phyloP scores from a whole-genome alignment of 30 jellyfish, hydroid and myxozoan species.

The Rhopilema esculentum region DNA sequence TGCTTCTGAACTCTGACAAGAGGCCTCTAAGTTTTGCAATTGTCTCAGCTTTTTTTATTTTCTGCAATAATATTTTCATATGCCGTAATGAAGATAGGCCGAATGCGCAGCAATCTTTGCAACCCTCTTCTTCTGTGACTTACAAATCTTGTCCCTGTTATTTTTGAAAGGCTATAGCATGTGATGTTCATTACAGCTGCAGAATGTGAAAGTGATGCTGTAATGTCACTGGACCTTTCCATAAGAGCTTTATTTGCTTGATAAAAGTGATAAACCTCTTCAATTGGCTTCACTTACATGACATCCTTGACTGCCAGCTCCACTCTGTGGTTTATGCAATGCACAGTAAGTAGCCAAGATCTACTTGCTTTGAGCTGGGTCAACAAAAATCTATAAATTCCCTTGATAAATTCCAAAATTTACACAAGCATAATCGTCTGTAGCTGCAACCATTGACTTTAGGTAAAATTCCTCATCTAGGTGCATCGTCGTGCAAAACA shows the following conservation, averaged over 20 bases:
- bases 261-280: no score
- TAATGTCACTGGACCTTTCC: no score
- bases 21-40: constrained; percentile 31
- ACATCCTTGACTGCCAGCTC: constrained; percentile 50
- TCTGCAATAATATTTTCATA: constrained; percentile 16
- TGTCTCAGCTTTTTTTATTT: constrained; percentile 19
- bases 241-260: no score
- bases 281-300: no score
- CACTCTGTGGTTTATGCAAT: constrained; percentile 53
- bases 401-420: constrained; percentile 31
- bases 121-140: no score
- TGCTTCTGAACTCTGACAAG: constrained; percentile 11
- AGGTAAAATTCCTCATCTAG: constrained; percentile 17
- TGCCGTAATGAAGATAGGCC: constrained; percentile 23
- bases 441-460: constrained; percentile 2
- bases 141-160: no score
- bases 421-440: no score
- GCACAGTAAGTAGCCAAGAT: constrained; percentile 34
- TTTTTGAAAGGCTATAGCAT: no score
- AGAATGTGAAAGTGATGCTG: no score
- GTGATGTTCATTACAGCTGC: no score
- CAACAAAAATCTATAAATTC: no score
- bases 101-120: no score
- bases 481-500: neutral
- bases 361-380: constrained; percentile 31